A percentile compares a stretch with the other conserved stretches of the same genome.
Evolutionary conservation across 2,113 vertebrate genomes (phyloP).

Genomic region (Zingel zingel): DNA sequence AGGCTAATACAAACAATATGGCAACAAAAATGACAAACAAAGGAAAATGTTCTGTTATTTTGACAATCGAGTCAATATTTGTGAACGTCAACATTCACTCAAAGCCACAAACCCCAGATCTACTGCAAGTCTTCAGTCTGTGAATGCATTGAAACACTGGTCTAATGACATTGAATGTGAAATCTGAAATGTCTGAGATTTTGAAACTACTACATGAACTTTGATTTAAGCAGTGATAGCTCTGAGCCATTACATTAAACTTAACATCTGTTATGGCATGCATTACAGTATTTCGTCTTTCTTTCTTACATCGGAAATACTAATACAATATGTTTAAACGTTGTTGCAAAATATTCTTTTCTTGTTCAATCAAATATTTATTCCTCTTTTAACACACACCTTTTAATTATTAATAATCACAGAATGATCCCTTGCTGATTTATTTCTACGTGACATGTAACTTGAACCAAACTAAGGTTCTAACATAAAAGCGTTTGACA

Average conservation of each 20-base stretch:
- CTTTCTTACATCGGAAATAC: not conserved
- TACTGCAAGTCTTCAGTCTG: not conserved
- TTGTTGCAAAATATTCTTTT: not conserved
- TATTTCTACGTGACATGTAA: slow-evolving; percentile 13
- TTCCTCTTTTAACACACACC: not conserved
- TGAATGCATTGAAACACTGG: not conserved
- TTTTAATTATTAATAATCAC: slow-evolving; percentile 6
- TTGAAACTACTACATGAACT: not conserved
- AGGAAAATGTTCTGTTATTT: not conserved
- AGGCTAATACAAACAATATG: not conserved
- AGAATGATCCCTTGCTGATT: slow-evolving; percentile 5
- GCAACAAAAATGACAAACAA: not conserved
- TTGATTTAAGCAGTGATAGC: not conserved
- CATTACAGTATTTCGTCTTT: not conserved
- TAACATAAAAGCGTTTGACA: slow-evolving; percentile 51
- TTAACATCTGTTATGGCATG: not conserved
- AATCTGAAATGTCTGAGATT: not conserved
- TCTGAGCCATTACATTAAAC: not conserved
- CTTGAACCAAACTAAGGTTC: slow-evolving; percentile 33
- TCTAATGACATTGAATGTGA: not conserved
- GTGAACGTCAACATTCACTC: not conserved
- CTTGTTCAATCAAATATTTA: not conserved
- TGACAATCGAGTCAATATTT: not conserved
- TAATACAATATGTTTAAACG: not conserved
- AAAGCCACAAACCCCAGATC: not conserved